Base-by-base conservation (phyloP, 2,797 vertebrate genomes). In the Mormyrus proboscirostris region DNA sequence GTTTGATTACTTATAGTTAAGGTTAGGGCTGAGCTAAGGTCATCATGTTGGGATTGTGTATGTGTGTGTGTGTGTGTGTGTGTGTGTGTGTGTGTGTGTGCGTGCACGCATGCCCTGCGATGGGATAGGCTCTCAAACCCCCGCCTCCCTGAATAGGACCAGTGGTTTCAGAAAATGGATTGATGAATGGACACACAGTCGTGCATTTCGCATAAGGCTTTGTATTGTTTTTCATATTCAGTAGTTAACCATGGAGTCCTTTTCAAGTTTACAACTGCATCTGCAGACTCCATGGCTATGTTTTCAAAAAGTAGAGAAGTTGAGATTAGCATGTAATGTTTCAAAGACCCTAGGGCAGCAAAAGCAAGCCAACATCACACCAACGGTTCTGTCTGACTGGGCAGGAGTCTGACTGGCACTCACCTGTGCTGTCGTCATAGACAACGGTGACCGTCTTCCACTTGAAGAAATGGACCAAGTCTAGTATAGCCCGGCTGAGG, bases 371-470 rank as follows among this genome's bases (percentile, higher is more conserved):
- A 76, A 41, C 29, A 76, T 38, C 33, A 41, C 69, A 19, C 3
- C 2, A 38, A 41, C 0, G 38, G 3, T 25, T 10, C 3, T 10
- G 41, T 84, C 44, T 10, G 7, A n/a, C 19, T 10, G 41, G 82
- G 22, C 53, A n/a, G 25, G 50, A 29, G n/a, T 10, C 50, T 50
- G 25, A 50, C 22, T 22, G 22, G 2, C 59, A 79, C 93, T 94
- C 96, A 99, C 98, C 98, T 86, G 98, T 99, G 95, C 98, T 99
- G 96, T 99, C 98, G 91, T 99, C 98, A 19, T 99, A 99, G 87
- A 99, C 98, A 92, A 99, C 97, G 0, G 98, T 99, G 90, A 99
- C 98, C 0, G 98, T 99, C 96, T 98, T 99, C 98, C 98, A 99
- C 95, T 98, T 99, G 96, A 99, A 99, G 95, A 99, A 99, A 93